Percentiles rank a stretch among this genome's conserved stretches.
Conservation (phyloP, 2,797 vertebrate species). For the Sternarchorhynchus goeldii region DNA sequence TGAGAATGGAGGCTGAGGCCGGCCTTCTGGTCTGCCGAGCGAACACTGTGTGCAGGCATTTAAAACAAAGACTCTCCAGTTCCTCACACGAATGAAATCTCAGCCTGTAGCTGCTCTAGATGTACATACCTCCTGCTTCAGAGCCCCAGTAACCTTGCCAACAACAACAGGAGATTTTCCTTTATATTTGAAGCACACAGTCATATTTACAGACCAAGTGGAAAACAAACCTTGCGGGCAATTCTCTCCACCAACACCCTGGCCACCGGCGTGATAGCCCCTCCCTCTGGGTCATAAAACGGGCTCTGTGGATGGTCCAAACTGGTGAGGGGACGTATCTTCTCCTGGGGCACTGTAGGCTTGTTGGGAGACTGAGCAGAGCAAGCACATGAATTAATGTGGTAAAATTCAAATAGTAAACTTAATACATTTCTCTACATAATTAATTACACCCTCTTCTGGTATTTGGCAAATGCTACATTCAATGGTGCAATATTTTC, state of each 20-base stretch:
- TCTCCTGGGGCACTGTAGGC: constrained; percentile 84
- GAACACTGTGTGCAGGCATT: not conserved
- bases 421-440: not conserved
- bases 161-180: not conserved
- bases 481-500: not conserved
- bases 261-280: constrained; percentile 92
- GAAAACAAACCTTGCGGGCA: constrained; percentile 87
- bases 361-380: constrained; percentile 89
- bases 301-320: constrained; percentile 96
- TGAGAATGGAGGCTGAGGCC: not conserved
- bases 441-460: not conserved
- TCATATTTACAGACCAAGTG: not conserved
- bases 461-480: not conserved
- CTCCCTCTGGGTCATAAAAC: constrained; percentile 97
- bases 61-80: not conserved
- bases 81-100: not conserved
- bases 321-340: constrained; percentile 96
- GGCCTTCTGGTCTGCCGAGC: not conserved
- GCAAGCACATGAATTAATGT: not conserved
- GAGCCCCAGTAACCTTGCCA: not conserved
- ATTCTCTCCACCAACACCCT: constrained; percentile 94
- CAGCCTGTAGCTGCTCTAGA: not conserved
- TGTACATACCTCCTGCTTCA: not conserved
- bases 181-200: not conserved
- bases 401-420: not conserved